A percentile compares a stretch with the other conserved stretches of the same genome.
phyloP scores from a whole-genome alignment of 2,113 vertebrate genomes.

The Oryzias javanicus region DNA sequence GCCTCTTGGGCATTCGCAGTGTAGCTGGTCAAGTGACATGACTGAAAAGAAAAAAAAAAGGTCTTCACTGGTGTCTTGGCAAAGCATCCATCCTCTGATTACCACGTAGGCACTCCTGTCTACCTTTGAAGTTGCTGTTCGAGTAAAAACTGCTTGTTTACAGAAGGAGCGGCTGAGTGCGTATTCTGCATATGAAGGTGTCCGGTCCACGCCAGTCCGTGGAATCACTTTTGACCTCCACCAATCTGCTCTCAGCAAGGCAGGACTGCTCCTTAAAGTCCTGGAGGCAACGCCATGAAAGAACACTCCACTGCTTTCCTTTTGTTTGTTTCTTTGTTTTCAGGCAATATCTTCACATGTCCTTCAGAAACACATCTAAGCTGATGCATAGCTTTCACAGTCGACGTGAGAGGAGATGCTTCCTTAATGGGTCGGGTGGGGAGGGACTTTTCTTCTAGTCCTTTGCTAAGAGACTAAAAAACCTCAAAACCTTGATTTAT shows the following conservation, averaged over 20 bases:
- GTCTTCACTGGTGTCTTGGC: constrained; percentile 35
- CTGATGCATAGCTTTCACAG: constrained; percentile 42
- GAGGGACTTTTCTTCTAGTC: constrained; percentile 51
- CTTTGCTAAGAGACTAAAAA: constrained; percentile 53
- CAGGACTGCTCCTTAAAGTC: constrained; percentile 53
- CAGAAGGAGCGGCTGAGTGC: constrained; percentile 38
- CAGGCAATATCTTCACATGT: constrained; percentile 56
- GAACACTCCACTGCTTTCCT: constrained; percentile 64
- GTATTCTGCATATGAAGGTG: constrained; percentile 40
- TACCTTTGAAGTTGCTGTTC: constrained; percentile 57
- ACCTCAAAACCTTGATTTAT: constrained; percentile 81
- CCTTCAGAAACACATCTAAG: constrained; percentile 60
- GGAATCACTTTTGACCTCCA: constrained; percentile 43
- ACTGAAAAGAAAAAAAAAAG: constrained; percentile 40
- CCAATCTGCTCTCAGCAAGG: constrained; percentile 40
- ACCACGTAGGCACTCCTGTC: constrained; percentile 34
- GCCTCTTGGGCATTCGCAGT: constrained; percentile 55
- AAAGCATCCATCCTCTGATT: constrained; percentile 41
- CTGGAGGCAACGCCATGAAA: constrained; percentile 57
- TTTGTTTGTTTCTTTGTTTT: constrained; percentile 39
- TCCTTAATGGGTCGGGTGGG: constrained; percentile 38
- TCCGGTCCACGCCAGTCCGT: constrained; percentile 35
- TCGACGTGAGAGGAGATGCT: constrained; percentile 32
- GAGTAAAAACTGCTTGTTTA: constrained; percentile 64
- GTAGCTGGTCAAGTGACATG: constrained; percentile 54